A percentile compares a stretch with the other conserved stretches of the same genome.
These are phyloP conservation scores for Zaprionus gabonicus DNA, from an alignment of 1,140 invertebrate species.

Conservation along the genomic window DNA sequence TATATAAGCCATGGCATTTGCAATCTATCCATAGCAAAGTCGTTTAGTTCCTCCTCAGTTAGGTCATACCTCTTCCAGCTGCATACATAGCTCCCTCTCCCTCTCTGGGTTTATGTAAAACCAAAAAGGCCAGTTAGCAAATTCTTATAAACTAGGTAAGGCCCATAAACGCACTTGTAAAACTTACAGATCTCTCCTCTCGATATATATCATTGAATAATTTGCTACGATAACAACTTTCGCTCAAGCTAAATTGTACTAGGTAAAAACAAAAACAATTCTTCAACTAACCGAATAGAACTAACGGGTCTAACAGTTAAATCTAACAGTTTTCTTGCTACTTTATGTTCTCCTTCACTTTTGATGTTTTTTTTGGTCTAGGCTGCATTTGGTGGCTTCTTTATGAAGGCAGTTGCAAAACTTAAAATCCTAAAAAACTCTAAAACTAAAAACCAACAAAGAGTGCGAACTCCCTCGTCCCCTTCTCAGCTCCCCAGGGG, in stretches of 20 bases:
- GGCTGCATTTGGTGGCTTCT: slow-evolving; percentile 67
- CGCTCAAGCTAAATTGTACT: slow-evolving; percentile 60
- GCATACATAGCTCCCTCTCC: background rate
- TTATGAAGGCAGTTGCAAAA: slow-evolving; percentile 39
- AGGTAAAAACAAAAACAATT: slow-evolving; percentile 59
- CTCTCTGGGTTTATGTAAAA: background rate
- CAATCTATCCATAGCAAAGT: slow-evolving; percentile 1
- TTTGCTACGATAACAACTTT: slow-evolving; percentile 14
- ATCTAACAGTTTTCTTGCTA: slow-evolving; percentile 26
- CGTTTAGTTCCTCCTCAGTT: background rate
- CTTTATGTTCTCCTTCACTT: background rate
- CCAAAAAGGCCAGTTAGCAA: background rate
- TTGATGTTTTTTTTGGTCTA: slow-evolving; percentile 65
- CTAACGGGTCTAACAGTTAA: slow-evolving; percentile 47
- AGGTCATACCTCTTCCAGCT: background rate
- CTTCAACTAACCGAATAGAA: slow-evolving; percentile 54
- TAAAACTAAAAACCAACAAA: slow-evolving; percentile 9
- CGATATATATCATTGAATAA: background rate
- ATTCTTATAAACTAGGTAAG: slow-evolving; percentile 10
- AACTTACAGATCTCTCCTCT: slow-evolving; percentile 9
- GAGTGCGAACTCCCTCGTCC: background rate
- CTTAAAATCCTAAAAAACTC: slow-evolving; percentile 13
- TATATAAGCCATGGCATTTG: slow-evolving; percentile 29
- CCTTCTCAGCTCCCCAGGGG: background rate
- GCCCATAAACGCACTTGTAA: slow-evolving; percentile 14